Base-by-base conservation (phyloP, 2,888 invertebrate genomes). In the Epinotia brunnichana region DNA sequence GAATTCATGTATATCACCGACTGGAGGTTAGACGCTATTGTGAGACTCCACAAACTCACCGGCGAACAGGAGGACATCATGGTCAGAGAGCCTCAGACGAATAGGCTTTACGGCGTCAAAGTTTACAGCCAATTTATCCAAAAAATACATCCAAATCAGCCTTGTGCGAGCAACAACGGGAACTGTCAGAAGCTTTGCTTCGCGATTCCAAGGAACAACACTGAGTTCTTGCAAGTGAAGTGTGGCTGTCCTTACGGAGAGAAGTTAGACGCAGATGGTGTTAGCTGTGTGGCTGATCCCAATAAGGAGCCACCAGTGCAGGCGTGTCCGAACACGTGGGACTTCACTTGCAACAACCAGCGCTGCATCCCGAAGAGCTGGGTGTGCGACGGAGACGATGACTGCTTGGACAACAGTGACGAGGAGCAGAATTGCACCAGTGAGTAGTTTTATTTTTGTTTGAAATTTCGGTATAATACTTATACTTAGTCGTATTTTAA, bases 1-100 rank as follows among this genome's bases (percentile, higher is more conserved):
- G 97, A 98, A 29, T 98, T 96, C 94, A 97, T 99, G 95, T 99
- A 98, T 87, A 98, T 99, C 61, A 98, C 99, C 0, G 99, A 99
- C 87, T 99, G 99, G 98, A 94, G 99, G 62, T 89, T 99, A 61
- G 99, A 99, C 86, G 98, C 99, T 0, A 98, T 99, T 69, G 96
- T 99, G 13, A 94, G 97, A 24, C 92, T 99, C 76, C 96, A 98
- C 84, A 99, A 99, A 87, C 91, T 96, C 57, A 97, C 96, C 0
- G 99, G 99, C 0, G 97, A 96, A 66, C 96, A 96, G 78, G 98
- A 98, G 83, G 96, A 97, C 77, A 96, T 97, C 70, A 95, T 98
- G 86, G 97, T 98, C 0, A 94, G 97, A 24, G 98, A 98, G 82
- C 98, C 98, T 2, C 97, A 97, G 79, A 97, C 97, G 0, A 98